Base-by-base conservation (phyloP, 2,113 vertebrate species). In the Cinclus cinclus region DNA sequence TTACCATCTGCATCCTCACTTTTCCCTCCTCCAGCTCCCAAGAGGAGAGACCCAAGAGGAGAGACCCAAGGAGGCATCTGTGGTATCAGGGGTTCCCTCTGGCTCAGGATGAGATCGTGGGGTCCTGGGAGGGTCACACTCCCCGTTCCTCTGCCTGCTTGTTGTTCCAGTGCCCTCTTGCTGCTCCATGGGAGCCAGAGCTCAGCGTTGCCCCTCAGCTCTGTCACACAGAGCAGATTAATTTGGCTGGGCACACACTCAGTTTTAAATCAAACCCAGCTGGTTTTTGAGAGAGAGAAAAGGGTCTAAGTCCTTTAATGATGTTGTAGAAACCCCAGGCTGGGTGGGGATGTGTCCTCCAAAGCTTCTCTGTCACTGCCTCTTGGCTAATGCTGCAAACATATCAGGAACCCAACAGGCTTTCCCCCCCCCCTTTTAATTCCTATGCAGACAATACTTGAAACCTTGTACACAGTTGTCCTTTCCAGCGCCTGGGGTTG, bases 371-470 rank as follows among this genome's bases (percentile, higher is more conserved):
- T 68, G 85, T 75, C 77, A 41, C 81, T 92, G 83, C 92, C 93
- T 93, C 91, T 87, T 80, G 73, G 86, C 91, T 82, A 74, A 87
- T 1, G 30, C 86, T 95, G 95, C 90, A 89, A 96, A 93, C 96
- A 95, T 97, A 97, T 96, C 91, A 77, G 86, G 92, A 94, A 50
- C 90, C 73, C 70, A 80, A 71, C 37, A 35, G 63, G 84, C 94
- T 92, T 27, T 47, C 22, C 7, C 7, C 18, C 1, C 4, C 3
- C 33, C 42, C 76, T 80, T 90, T 50, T 39, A 77, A 80, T 93
- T 92, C 78, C 92, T 96, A 75, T 95, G 94, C 96, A 96, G 94
- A 90, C 95, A 94, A 85, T 97, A 97, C 95, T 97, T 96, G 96
- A 97, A 97, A 93, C 92, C 93, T 90, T 96, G 94, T 90, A 83